A percentile compares a stretch with the other conserved stretches of the same genome.
phyloP scores from a whole-genome alignment of 2,797 vertebrate species.

The Diplodus puntazzo region DNA sequence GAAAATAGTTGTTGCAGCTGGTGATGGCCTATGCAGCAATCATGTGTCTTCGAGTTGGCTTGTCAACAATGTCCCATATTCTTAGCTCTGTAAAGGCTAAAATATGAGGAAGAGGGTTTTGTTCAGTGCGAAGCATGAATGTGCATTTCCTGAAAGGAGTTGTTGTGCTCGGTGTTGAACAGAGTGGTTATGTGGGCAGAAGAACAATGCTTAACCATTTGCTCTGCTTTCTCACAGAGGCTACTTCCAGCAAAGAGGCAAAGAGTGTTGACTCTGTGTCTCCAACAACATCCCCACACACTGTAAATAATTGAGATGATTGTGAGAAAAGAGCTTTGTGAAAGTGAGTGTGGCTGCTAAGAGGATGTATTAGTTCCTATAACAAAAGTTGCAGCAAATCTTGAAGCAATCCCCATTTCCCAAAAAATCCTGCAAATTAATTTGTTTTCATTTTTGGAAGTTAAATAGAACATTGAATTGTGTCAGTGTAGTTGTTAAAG shows the following conservation, averaged over 20 bases:
- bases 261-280: slow-evolving; percentile 47
- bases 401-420: background rate
- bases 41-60: slow-evolving; percentile 25
- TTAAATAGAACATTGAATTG: background rate
- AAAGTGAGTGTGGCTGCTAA: slow-evolving; percentile 20
- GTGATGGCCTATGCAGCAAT: background rate
- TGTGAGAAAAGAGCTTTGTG: slow-evolving; percentile 51
- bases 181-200: slow-evolving; percentile 53
- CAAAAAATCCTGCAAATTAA: background rate
- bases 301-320: slow-evolving; percentile 41
- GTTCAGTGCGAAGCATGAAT: slow-evolving; percentile 49
- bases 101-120: slow-evolving; percentile 44
- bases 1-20: background rate
- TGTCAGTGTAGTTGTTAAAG: background rate
- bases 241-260: slow-evolving; percentile 44
- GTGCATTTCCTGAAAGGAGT: slow-evolving; percentile 50
- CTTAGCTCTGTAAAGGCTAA: slow-evolving; percentile 18
- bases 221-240: slow-evolving; percentile 22
- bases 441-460: background rate
- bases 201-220: slow-evolving; percentile 60
- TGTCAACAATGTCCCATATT: slow-evolving; percentile 29
- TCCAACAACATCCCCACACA: slow-evolving; percentile 48
- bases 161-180: slow-evolving; percentile 24
- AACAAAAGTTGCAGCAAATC: background rate
- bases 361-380: slow-evolving; percentile 21